Evolutionary conservation across 2,797 vertebrate genomes (phyloP).

Genomic region (Melanotaenia nigrans): DNA sequence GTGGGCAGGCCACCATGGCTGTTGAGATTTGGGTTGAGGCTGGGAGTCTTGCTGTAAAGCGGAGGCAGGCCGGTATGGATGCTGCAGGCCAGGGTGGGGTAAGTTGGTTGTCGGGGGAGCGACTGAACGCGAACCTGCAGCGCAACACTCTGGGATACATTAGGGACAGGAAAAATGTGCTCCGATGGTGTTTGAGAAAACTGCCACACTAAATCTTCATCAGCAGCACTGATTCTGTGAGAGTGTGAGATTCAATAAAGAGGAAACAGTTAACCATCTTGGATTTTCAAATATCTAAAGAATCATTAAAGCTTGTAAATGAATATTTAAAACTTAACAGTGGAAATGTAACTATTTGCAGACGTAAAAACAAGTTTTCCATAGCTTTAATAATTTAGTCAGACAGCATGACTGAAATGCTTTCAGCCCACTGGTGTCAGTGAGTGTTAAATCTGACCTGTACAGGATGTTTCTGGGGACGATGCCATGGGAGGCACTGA

Average conservation of each 20-base stretch:
- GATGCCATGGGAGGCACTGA: conserved; percentile 98
- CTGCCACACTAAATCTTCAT: conserved; percentile 92
- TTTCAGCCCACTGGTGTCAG: conserved; percentile 25
- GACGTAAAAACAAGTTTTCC: background rate
- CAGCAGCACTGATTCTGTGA: conserved; percentile 95
- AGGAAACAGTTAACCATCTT: background rate
- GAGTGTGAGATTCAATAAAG: conserved; percentile 19
- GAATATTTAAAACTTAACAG: conserved; percentile 5
- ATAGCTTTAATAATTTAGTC: conserved; percentile 14
- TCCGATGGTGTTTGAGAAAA: conserved; percentile 95
- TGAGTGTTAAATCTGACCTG: conserved; percentile 83
- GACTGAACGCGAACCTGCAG: conserved; percentile 98
- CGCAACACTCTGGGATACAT: conserved; percentile 95
- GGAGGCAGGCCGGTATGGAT: conserved; percentile 88
- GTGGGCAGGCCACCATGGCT: conserved; percentile 80
- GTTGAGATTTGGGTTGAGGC: conserved; percentile 69
- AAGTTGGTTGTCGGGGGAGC: conserved; percentile 94
- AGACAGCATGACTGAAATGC: conserved; percentile 21
- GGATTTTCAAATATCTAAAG: background rate
- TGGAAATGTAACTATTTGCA: background rate
- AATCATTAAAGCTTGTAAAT: conserved; percentile 1
- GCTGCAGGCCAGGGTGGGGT: conserved; percentile 94
- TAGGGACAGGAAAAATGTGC: conserved; percentile 96
- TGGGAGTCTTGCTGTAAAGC: conserved; percentile 78
- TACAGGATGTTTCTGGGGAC: conserved; percentile 98